These are phyloP conservation scores for Mallotus villosus DNA, from an alignment of 2,797 vertebrate species.

Conservation along the genomic window DNA sequence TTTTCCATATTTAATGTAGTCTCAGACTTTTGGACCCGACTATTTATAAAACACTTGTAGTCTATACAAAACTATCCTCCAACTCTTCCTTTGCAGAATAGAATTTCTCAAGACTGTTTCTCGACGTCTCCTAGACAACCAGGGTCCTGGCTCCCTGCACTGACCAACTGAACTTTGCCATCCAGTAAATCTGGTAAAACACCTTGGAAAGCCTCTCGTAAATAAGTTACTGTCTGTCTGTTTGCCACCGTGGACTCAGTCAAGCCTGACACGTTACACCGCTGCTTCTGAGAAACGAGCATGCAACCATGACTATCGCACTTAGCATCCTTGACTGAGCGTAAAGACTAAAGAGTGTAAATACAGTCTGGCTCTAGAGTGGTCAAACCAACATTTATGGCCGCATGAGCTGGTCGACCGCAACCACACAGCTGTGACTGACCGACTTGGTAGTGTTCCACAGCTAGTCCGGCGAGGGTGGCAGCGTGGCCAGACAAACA, in stretches of 20 bases:
- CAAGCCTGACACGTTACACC: background rate
- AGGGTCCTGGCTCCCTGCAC: conserved; percentile 29
- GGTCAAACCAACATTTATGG: background rate
- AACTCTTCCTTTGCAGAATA: conserved; percentile 25
- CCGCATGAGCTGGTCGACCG: background rate
- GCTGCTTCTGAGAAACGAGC: background rate
- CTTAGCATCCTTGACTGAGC: too few species aligned
- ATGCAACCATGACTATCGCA: background rate
- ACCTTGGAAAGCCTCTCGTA: conserved; percentile 38
- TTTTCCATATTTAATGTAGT: conserved; percentile 20
- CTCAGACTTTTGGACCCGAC: background rate
- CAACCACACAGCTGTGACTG: background rate
- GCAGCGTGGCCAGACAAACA: conserved; percentile 33
- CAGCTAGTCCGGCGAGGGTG: conserved; percentile 7
- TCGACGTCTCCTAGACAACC: conserved; percentile 71
- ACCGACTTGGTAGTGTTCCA: conserved; percentile 3
- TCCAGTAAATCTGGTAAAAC: conserved; percentile 39
- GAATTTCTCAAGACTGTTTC: conserved; percentile 41
- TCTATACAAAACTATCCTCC: too few species aligned
- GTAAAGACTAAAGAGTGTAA: too few species aligned
- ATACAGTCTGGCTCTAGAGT: too few species aligned
- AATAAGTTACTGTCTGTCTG: conserved; percentile 59
- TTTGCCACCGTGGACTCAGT: conserved; percentile 32
- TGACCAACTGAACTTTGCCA: conserved; percentile 63
- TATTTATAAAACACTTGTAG: conserved; percentile 27